Evolutionary conservation across 2,888 invertebrate species (phyloP).

Genomic region (Exephanes ischioxanthus): DNA sequence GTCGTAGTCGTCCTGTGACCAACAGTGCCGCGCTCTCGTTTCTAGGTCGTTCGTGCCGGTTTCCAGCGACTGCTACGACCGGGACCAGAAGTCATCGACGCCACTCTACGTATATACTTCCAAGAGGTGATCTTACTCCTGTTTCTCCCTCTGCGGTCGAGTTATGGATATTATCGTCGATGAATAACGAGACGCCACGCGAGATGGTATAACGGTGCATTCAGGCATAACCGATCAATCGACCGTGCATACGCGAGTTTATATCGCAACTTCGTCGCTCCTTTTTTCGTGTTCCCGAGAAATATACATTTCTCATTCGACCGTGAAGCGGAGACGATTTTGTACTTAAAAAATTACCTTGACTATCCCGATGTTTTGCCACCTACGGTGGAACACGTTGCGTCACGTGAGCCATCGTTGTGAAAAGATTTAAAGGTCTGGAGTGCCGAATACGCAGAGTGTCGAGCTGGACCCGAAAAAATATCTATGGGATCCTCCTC

Average conservation of each 20-base stretch:
- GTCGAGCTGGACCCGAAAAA: not conserved
- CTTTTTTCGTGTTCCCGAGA: not conserved
- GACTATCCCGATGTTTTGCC: conserved; percentile 6
- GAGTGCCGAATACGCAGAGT: not conserved
- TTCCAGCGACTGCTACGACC: not conserved
- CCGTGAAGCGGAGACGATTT: not conserved
- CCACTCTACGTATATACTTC: conserved; percentile 20
- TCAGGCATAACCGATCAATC: conserved; percentile 40
- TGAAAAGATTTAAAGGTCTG: not conserved
- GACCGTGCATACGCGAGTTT: conserved; percentile 9
- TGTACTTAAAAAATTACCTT: not conserved
- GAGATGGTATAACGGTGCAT: conserved; percentile 36
- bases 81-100: conserved; percentile 36
- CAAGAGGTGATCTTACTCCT: not conserved
- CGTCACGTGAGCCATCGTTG: not conserved
- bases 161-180: conserved; percentile 46
- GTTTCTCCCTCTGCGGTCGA: conserved; percentile 23
- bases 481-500: not conserved
- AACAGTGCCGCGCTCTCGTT: conserved; percentile 17
- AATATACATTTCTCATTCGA: not conserved
- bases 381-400: not conserved
- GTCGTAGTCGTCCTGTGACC: conserved; percentile 24
- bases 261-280: conserved; percentile 5
- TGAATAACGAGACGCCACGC: conserved; percentile 39
- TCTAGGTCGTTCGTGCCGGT: conserved; percentile 40